Evolutionary conservation across 2,888 invertebrate species (phyloP).

Genomic region (Lochmaea crataegi): DNA sequence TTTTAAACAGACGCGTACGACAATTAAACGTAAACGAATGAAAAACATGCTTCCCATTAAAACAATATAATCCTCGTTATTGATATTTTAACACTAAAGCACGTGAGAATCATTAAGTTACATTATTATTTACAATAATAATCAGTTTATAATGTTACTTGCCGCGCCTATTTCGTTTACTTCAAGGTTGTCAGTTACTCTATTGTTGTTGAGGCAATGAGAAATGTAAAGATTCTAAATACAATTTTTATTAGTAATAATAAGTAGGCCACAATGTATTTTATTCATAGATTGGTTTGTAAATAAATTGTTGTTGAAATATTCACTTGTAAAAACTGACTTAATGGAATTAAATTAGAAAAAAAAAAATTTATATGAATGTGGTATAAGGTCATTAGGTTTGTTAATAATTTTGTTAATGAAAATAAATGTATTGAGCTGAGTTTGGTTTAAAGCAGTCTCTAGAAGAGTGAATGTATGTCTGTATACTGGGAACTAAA

Average conservation of each 20-base stretch:
- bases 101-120: conserved; percentile 4
- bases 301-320: not conserved
- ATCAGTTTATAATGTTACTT: not conserved
- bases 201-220: not conserved
- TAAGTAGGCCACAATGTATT: conserved; percentile 3
- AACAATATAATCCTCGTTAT: not conserved
- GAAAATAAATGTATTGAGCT: too few species aligned
- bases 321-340: not conserved
- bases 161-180: conserved; percentile 1
- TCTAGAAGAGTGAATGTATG: too few species aligned
- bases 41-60: not conserved
- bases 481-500: too few species aligned
- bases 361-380: not conserved
- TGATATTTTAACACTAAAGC: not conserved
- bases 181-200: not conserved
- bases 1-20: too few species aligned
- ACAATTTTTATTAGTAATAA: not conserved
- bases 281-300: not conserved
- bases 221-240: not conserved
- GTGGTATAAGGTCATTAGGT: too few species aligned
- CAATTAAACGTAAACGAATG: not conserved
- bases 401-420: too few species aligned
- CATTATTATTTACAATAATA: not conserved
- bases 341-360: not conserved
- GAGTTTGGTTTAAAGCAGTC: too few species aligned